A percentile compares a stretch with the other conserved stretches of the same genome.
These are phyloP conservation scores for Thereva nobilitata DNA, from an alignment of 2,888 invertebrate genomes.

Conservation along the genomic window DNA sequence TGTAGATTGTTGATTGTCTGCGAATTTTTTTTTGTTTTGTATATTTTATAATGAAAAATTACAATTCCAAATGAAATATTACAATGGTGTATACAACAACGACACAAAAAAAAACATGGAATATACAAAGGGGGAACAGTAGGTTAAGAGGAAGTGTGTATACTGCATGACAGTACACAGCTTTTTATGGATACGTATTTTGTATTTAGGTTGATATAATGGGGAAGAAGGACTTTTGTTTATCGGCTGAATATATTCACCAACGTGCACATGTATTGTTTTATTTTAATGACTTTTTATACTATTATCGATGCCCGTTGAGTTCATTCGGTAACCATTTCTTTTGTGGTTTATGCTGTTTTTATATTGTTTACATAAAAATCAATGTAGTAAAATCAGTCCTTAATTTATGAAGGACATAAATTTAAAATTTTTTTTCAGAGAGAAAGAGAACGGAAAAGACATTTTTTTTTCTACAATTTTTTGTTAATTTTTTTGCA, in stretches of 20 bases:
- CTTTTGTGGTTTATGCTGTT: no score
- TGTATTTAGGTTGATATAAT: no score
- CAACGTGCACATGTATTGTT: slow-evolving; percentile 5
- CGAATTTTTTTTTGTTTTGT: background rate
- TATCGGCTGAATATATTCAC: background rate
- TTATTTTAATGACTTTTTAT: slow-evolving; percentile 25
- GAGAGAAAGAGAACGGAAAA: no score
- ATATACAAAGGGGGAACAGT: slow-evolving; percentile 22
- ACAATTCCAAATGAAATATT: slow-evolving; percentile 25
- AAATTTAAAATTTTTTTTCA: no score
- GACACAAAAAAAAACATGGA: slow-evolving; percentile 18
- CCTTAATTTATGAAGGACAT: no score
- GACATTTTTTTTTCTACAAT: no score
- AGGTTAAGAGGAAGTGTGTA: slow-evolving; percentile 19
- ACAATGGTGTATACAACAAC: no score
- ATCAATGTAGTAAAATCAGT: no score
- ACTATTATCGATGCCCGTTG: slow-evolving; percentile 11
- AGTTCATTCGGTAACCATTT: background rate
- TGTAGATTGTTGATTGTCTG: slow-evolving; percentile 6
- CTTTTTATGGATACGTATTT: slow-evolving; percentile 11
- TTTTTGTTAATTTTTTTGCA: no score
- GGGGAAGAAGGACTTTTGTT: slow-evolving; percentile 10
- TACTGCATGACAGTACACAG: slow-evolving; percentile 15
- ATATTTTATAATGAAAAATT: slow-evolving; percentile 23
- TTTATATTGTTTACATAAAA: background rate